A percentile compares a stretch with the other conserved stretches of the same genome.
Evolutionary conservation across 2,888 invertebrate genomes (phyloP).

Genomic region (Orthosia gracilis): DNA sequence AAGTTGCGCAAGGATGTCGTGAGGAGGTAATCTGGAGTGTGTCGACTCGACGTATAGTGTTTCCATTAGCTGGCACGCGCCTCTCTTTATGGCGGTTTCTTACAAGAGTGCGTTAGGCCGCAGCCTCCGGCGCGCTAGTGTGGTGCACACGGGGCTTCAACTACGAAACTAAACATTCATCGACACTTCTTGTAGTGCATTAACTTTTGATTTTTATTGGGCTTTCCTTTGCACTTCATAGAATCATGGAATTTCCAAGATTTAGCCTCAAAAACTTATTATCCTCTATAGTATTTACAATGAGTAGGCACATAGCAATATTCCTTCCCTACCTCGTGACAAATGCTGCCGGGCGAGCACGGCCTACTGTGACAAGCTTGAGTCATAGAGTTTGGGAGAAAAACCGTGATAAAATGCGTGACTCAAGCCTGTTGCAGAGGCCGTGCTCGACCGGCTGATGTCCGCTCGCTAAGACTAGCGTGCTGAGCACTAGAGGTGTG

Average conservation of each 20-base stretch:
- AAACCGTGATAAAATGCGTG: too few species aligned
- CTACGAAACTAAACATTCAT: not conserved
- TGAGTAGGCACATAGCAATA: too few species aligned
- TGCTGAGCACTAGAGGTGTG: not conserved
- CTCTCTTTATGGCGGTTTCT: not conserved
- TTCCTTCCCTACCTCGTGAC: not conserved
- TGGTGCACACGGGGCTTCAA: not conserved
- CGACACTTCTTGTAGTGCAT: not conserved
- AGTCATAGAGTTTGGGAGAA: too few species aligned
- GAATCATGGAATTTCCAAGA: not conserved
- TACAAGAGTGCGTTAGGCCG: not conserved
- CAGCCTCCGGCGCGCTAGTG: not conserved
- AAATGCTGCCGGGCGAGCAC: not conserved
- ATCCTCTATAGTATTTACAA: not conserved
- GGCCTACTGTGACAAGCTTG: too few species aligned
- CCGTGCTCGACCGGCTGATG: too few species aligned
- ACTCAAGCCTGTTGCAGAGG: too few species aligned
- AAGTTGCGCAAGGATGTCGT: not conserved
- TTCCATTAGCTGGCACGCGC: conserved; percentile 2
- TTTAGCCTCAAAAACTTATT: not conserved
- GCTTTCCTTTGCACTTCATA: not conserved
- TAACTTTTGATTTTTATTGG: not conserved
- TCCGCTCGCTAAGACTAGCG: not conserved
- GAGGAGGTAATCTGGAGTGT: conserved; percentile 3
- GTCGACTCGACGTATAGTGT: conserved; percentile 16